Evolutionary conservation across 2,113 vertebrate species (phyloP).

Genomic region (Callionymus lyra): DNA sequence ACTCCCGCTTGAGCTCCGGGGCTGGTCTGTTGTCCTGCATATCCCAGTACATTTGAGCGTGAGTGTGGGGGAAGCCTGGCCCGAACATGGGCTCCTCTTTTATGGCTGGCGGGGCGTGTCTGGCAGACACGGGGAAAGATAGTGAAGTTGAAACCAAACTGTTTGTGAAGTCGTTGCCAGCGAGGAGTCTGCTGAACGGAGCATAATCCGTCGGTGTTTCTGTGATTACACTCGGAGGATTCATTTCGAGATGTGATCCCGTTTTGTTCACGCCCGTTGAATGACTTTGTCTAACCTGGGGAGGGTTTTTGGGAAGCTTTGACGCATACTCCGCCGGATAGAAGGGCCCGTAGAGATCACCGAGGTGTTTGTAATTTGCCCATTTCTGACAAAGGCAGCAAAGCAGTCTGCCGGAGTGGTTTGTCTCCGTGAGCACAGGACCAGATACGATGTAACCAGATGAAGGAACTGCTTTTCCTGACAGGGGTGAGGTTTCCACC

Average conservation of each 20-base stretch:
- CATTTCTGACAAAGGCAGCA: conserved; percentile 97
- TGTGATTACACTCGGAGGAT: conserved; percentile 64
- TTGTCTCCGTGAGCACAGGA: conserved; percentile 83
- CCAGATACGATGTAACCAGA: conserved; percentile 87
- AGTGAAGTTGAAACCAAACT: conserved; percentile 38
- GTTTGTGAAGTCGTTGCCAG: conserved; percentile 36
- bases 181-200: conserved; percentile 34
- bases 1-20: conserved; percentile 45
- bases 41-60: conserved; percentile 67
- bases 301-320: conserved; percentile 88
- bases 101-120: conserved; percentile 27
- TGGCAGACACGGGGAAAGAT: conserved; percentile 24
- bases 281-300: conserved; percentile 67
- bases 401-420: conserved; percentile 82
- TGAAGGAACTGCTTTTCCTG: conserved; percentile 84
- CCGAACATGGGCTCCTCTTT: conserved; percentile 39
- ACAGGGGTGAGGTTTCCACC: conserved; percentile 59
- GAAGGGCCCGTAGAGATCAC: conserved; percentile 95
- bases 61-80: conserved; percentile 47
- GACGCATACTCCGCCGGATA: conserved; percentile 92
- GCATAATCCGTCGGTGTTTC: conserved; percentile 37
- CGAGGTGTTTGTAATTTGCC: conserved; percentile 95
- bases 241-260: conserved; percentile 45
- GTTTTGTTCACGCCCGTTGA: conserved; percentile 38
- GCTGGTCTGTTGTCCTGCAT: conserved; percentile 52